These are phyloP conservation scores for Neosilurus mollespiculum DNA, from an alignment of 2,797 vertebrate species.

Conservation along the genomic window DNA sequence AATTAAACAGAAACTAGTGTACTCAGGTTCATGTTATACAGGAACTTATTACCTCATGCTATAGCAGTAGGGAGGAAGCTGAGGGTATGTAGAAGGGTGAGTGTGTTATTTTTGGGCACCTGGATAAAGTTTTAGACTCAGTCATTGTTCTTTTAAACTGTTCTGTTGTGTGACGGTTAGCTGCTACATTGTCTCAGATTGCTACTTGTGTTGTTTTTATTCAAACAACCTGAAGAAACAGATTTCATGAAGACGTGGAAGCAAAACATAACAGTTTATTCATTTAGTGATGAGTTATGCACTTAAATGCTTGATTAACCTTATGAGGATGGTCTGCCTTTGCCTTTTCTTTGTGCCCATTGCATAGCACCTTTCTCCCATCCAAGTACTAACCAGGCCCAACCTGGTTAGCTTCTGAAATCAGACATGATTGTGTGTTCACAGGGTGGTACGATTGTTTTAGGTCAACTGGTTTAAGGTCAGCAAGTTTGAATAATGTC, in stretches of 20 bases:
- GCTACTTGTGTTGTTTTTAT: not conserved
- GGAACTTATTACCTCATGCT: slow-evolving; percentile 8
- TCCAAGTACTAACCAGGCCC: no score
- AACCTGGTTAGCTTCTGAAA: no score
- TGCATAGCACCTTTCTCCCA: no score
- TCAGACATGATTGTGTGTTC: no score
- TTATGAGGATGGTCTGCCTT: no score
- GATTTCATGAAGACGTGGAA: not conserved
- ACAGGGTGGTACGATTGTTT: no score
- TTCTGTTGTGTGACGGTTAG: not conserved
- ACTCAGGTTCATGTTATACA: no score
- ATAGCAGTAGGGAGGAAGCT: not conserved
- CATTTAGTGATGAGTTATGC: no score
- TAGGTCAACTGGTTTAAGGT: no score
- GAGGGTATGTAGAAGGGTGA: not conserved
- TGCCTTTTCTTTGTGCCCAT: no score
- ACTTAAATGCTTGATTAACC: no score
- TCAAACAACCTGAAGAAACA: not conserved
- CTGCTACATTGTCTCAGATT: not conserved
- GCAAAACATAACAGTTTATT: not conserved
- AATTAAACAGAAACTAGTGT: not conserved
- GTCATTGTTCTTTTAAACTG: not conserved
- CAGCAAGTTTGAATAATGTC: no score
- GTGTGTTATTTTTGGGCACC: not conserved
- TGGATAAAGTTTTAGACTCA: not conserved